phyloP scores from a whole-genome alignment of 2,113 vertebrate genomes.

The Gavialis gangeticus region DNA sequence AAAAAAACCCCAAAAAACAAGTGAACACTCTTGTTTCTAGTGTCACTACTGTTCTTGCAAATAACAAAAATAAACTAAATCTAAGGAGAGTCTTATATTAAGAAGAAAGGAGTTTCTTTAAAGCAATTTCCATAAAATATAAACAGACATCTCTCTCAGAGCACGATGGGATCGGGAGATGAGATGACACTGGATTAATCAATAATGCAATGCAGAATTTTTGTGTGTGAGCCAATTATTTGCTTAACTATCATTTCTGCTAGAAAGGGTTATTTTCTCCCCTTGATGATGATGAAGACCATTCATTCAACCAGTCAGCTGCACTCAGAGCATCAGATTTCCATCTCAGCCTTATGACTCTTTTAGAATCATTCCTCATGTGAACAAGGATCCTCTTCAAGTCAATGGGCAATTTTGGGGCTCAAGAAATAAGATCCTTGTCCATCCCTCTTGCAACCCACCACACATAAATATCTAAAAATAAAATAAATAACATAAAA shows the following conservation, averaged over 20 bases:
- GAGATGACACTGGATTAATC: not conserved
- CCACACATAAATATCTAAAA: too few relatives aligned
- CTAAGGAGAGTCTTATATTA: not conserved
- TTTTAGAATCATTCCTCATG: fast-evolving
- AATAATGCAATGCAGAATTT: fast-evolving
- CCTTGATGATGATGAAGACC: fast-evolving
- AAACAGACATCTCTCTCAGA: fast-evolving
- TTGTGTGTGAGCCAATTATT: fast-evolving
- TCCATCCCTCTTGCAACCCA: too few relatives aligned
- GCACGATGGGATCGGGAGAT: not conserved
- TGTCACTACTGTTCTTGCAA: fast-evolving
- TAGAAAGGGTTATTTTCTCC: not conserved
- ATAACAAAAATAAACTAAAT: fast-evolving
- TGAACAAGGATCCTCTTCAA: not conserved
- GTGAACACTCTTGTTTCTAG: fast-evolving
- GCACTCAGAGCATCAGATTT: fast-evolving
- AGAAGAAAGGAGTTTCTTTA: not conserved
- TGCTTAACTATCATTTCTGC: fast-evolving
- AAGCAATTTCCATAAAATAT: fast-evolving
- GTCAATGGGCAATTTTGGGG: not conserved
- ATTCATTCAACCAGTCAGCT: not conserved
- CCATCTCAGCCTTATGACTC: not conserved
- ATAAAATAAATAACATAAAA: too few relatives aligned
- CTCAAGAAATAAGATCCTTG: not conserved
- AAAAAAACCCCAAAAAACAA: not conserved